A percentile compares a stretch with the other conserved stretches of the same genome.
Evolutionary conservation across 2,797 vertebrate species (phyloP).

Genomic region (Hylomyscus alleni): DNA sequence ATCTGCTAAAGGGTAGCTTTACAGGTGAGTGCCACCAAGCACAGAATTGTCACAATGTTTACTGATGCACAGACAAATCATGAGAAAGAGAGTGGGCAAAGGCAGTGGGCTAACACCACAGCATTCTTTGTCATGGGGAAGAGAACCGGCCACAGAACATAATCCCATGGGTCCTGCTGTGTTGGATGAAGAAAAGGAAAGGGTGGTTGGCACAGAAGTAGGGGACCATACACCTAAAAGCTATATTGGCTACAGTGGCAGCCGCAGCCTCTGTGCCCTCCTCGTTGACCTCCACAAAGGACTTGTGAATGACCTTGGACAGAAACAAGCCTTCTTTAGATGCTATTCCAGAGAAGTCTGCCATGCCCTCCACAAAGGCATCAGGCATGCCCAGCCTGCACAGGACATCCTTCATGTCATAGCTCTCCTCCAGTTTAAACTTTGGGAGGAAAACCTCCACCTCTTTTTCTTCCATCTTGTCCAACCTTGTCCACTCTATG

Average conservation of each 20-base stretch:
- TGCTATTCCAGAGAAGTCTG: slow-evolving; percentile 93
- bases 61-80: background rate
- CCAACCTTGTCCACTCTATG: slow-evolving; percentile 75
- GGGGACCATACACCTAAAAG: slow-evolving; percentile 66
- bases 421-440: slow-evolving; percentile 93
- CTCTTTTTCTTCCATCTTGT: slow-evolving; percentile 71
- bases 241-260: slow-evolving; percentile 83
- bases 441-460: slow-evolving; percentile 92
- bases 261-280: slow-evolving; percentile 94
- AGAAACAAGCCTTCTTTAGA: slow-evolving; percentile 88
- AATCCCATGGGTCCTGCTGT: slow-evolving; percentile 76
- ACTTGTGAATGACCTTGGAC: slow-evolving; percentile 93
- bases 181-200: slow-evolving; percentile 88
- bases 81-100: background rate
- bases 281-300: slow-evolving; percentile 95
- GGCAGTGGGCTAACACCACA: background rate
- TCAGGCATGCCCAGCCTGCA: slow-evolving; percentile 92
- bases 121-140: slow-evolving; percentile 71
- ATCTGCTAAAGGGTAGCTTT: background rate
- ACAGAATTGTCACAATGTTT: background rate
- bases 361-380: slow-evolving; percentile 89
- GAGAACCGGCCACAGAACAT: slow-evolving; percentile 87
- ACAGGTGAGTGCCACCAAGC: background rate
- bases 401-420: slow-evolving; percentile 90
- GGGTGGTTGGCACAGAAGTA: slow-evolving; percentile 85